These are phyloP conservation scores for Agrotis ipsilon DNA, from an alignment of 2,888 invertebrate genomes.

Conservation along the genomic window DNA sequence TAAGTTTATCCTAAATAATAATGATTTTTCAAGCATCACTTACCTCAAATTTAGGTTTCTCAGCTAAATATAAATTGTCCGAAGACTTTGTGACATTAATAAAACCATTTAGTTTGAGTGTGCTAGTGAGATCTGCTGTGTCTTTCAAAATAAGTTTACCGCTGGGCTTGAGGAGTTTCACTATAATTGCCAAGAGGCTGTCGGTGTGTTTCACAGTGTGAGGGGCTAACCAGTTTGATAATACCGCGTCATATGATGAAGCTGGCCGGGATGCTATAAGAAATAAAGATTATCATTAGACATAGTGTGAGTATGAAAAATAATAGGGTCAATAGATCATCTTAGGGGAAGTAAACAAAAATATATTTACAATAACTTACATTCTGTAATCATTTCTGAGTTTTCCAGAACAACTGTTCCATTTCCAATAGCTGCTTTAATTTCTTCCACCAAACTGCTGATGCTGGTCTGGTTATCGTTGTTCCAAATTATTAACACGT, in stretches of 20 bases:
- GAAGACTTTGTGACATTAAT: slow-evolving; percentile 80
- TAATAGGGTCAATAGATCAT: no score
- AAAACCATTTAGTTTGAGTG: slow-evolving; percentile 93
- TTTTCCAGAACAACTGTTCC: slow-evolving; percentile 91
- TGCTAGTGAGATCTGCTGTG: slow-evolving; percentile 82
- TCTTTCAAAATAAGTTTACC: slow-evolving; percentile 91
- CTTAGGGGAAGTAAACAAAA: not conserved
- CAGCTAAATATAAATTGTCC: slow-evolving; percentile 83
- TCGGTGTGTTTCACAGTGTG: slow-evolving; percentile 83
- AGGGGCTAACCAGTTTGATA: slow-evolving; percentile 89
- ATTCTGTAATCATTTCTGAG: slow-evolving; percentile 90
- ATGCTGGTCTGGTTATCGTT: slow-evolving; percentile 86
- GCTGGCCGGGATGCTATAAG: slow-evolving; percentile 89
- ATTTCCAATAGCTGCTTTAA: slow-evolving; percentile 85
- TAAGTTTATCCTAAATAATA: no score
- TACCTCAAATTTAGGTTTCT: slow-evolving; percentile 94
- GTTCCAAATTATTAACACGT: slow-evolving; percentile 91
- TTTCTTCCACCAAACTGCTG: slow-evolving; percentile 87
- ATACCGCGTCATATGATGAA: slow-evolving; percentile 92
- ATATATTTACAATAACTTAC: slow-evolving; percentile 82
- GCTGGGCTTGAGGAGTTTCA: slow-evolving; percentile 92
- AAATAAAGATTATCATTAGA: not conserved
- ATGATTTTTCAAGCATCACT: slow-evolving; percentile 50
- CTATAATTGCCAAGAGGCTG: slow-evolving; percentile 88
- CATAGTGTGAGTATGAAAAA: not conserved